Evolutionary conservation across 2,888 invertebrate genomes (phyloP).

Genomic region (Heliconius aoede): DNA sequence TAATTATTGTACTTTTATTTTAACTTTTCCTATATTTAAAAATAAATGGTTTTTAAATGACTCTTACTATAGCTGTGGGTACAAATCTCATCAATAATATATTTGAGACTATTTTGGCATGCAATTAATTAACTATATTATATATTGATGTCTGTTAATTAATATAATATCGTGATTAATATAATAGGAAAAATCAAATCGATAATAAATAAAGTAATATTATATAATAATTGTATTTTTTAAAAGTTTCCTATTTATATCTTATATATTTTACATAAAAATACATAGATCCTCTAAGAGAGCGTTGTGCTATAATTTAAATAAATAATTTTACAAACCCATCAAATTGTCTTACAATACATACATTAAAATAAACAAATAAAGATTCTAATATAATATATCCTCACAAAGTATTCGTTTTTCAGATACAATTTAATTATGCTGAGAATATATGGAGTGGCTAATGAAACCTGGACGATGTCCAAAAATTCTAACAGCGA

Average conservation of each 20-base stretch:
- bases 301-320: background rate
- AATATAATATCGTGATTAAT: background rate
- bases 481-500: conserved; percentile 72
- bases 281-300: too few relatives aligned
- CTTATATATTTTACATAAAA: too few relatives aligned
- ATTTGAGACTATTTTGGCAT: too few relatives aligned
- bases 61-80: background rate
- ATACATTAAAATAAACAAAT: conserved; percentile 28
- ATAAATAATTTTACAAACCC: background rate
- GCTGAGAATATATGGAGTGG: conserved; percentile 28
- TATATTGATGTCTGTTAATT: background rate
- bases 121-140: background rate
- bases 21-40: background rate
- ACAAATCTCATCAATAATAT: background rate
- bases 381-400: conserved; percentile 11
- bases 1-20: background rate
- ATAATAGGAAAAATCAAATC: too few relatives aligned
- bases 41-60: background rate
- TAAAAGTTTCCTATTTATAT: too few relatives aligned
- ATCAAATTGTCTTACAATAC: background rate
- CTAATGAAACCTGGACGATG: conserved; percentile 67
- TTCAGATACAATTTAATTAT: conserved; percentile 26
- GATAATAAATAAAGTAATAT: background rate
- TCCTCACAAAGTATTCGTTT: conserved; percentile 20
- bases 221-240: too few relatives aligned